Evolutionary conservation across 2,888 invertebrate genomes (phyloP).

Genomic region (Tiliacea aurago): DNA sequence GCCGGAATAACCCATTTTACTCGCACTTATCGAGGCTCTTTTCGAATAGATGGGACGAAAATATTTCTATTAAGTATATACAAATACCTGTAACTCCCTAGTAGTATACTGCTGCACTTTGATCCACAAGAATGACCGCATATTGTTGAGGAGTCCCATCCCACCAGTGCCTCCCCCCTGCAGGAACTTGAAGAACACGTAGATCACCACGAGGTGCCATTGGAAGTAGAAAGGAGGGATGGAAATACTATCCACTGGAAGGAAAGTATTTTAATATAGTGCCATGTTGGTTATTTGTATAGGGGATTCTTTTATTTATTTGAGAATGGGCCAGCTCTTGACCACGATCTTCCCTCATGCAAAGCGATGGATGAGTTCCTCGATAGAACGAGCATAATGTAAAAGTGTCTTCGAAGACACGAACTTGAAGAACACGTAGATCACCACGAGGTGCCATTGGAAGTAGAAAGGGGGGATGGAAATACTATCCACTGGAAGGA

Average conservation of each 20-base stretch:
- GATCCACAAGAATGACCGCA: conserved; percentile 98
- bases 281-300: background rate
- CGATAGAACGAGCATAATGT: too few species aligned
- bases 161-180: conserved; percentile 98
- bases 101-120: conserved; percentile 98
- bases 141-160: conserved; percentile 98
- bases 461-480: conserved; percentile 91
- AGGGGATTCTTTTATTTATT: background rate
- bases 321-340: background rate
- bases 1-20: too few species aligned
- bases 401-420: too few species aligned
- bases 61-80: background rate
- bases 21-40: too few species aligned
- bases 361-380: background rate
- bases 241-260: conserved; percentile 95
- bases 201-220: conserved; percentile 97
- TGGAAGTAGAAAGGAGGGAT: conserved; percentile 91
- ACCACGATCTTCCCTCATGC: too few species aligned
- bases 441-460: conserved; percentile 97
- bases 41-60: too few species aligned
- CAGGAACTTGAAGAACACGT: conserved; percentile 96
- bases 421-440: conserved; percentile 97
- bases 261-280: background rate
- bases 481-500: conserved; percentile 94
- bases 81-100: conserved; percentile 94